phyloP scores from a whole-genome alignment of 1,140 invertebrate genomes.

The Saccostrea echinata region DNA sequence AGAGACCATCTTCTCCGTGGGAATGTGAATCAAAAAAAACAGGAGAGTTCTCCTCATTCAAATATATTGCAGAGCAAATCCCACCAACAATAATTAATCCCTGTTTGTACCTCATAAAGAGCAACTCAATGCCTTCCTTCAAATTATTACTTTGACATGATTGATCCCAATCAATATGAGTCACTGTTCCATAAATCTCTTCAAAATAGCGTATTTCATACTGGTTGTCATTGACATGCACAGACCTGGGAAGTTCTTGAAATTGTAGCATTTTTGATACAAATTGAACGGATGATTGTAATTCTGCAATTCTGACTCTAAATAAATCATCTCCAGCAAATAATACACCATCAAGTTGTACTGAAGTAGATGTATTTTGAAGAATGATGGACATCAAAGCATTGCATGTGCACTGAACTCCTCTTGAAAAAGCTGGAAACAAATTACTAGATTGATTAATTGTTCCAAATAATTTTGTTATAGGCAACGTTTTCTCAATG shows the following conservation, averaged over 20 bases:
- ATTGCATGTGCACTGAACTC: slow-evolving; percentile 42
- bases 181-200: slow-evolving; percentile 26
- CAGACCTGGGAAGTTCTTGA: slow-evolving; percentile 30
- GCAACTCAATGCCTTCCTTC: background rate
- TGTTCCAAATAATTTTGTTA: slow-evolving; percentile 6
- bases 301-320: slow-evolving; percentile 9
- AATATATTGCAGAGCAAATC: slow-evolving; percentile 23
- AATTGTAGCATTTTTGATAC: slow-evolving; percentile 28
- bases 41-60: background rate
- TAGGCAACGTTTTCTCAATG: too few relatives aligned
- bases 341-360: slow-evolving; percentile 12
- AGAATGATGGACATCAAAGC: slow-evolving; percentile 29
- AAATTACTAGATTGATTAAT: slow-evolving; percentile 30
- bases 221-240: background rate
- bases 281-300: slow-evolving; percentile 21
- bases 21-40: slow-evolving; percentile 44
- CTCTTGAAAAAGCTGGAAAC: slow-evolving; percentile 24
- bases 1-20: slow-evolving; percentile 31
- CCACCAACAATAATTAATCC: slow-evolving; percentile 41
- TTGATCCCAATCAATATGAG: background rate
- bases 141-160: background rate
- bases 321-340: slow-evolving; percentile 38
- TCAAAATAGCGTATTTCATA: slow-evolving; percentile 5
- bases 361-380: background rate
- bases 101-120: background rate